A percentile compares a stretch with the other conserved stretches of the same genome.
These are phyloP conservation scores for Brassicogethes aeneus DNA, from an alignment of 2,888 invertebrate genomes.

Conservation along the genomic window DNA sequence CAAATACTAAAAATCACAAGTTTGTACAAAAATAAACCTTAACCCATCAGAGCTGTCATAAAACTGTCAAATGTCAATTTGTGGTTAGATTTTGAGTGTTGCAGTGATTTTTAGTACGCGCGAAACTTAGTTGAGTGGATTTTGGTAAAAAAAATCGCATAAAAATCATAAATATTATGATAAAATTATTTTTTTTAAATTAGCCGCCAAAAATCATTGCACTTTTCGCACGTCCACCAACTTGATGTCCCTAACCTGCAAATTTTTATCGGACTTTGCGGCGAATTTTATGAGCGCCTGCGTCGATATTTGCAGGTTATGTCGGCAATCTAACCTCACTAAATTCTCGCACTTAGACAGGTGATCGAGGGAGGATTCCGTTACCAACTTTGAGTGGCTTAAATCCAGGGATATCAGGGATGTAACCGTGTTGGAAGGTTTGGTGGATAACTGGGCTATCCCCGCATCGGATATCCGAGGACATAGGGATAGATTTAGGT, in stretches of 20 bases:
- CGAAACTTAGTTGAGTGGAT: no score
- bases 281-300: constrained; percentile 79
- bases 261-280: constrained; percentile 67
- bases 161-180: no score
- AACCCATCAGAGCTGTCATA: no score
- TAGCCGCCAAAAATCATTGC: neutral
- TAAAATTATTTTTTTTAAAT: no score
- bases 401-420: constrained; percentile 67
- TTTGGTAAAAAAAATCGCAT: no score
- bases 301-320: constrained; percentile 70
- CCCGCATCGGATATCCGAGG: constrained; percentile 84
- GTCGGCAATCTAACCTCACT: constrained; percentile 65
- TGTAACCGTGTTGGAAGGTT: constrained; percentile 58
- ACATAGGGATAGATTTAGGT: constrained; percentile 78
- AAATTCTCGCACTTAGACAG: constrained; percentile 67
- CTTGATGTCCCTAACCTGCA: constrained; percentile 72
- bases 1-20: no score
- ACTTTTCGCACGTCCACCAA: constrained; percentile 49
- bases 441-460: constrained; percentile 75
- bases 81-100: no score
- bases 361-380: constrained; percentile 75
- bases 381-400: constrained; percentile 72
- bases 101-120: neutral
- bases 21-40: no score
- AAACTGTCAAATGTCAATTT: no score